Evolutionary conservation across 2,113 vertebrate genomes (phyloP).

Genomic region (Acrocephalus arundinaceus): DNA sequence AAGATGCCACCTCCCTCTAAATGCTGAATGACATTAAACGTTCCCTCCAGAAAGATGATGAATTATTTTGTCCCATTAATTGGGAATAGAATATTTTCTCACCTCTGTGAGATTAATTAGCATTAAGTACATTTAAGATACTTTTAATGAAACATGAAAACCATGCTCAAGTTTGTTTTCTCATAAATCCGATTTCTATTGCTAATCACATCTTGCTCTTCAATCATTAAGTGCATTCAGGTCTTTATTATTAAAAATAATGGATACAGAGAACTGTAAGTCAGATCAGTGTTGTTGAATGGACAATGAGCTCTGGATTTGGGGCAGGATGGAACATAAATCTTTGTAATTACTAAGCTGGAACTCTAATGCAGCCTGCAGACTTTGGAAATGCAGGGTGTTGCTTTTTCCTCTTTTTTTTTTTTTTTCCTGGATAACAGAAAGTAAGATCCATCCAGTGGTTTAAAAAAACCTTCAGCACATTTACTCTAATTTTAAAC

Average conservation of each 20-base stretch:
- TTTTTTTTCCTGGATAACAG: not conserved
- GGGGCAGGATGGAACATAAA: constrained; percentile 50
- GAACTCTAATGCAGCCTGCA: constrained; percentile 11
- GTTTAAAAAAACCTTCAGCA: not conserved
- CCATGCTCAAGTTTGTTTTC: constrained; percentile 57
- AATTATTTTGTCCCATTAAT: constrained; percentile 40
- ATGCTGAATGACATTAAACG: not conserved
- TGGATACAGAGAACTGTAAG: constrained; percentile 46
- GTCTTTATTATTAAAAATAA: constrained; percentile 63
- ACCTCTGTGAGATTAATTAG: constrained; percentile 42
- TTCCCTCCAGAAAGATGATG: not conserved
- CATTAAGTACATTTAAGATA: constrained; percentile 48
- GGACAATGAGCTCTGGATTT: constrained; percentile 53
- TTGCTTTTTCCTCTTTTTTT: not conserved
- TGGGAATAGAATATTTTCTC: constrained; percentile 5
- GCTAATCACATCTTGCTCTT: constrained; percentile 59
- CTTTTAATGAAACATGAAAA: constrained; percentile 62
- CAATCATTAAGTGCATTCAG: constrained; percentile 61
- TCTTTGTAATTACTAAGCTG: constrained; percentile 49
- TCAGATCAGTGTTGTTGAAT: constrained; percentile 26
- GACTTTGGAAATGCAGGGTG: not conserved
- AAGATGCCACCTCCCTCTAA: not conserved
- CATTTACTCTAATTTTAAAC: constrained; percentile 35
- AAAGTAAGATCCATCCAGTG: not conserved
- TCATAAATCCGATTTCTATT: constrained; percentile 57